Conservation (phyloP, 2,113 vertebrate species). For the Mesocricetus auratus region DNA sequence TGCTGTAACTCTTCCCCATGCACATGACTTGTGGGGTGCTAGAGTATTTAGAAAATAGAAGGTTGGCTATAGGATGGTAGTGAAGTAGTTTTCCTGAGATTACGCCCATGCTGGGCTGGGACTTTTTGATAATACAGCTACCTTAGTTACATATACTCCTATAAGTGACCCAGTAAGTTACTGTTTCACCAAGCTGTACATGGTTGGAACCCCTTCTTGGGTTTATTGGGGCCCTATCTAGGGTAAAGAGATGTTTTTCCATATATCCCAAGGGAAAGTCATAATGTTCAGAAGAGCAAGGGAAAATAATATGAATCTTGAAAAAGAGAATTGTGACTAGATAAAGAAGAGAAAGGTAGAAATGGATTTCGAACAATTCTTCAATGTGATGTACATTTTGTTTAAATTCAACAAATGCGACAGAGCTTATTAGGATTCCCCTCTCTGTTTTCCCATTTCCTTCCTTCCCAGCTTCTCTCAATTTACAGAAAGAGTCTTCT, state of each 20-base stretch:
- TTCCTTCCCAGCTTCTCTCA: neutral
- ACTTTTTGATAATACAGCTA: neutral
- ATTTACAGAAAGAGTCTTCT: neutral
- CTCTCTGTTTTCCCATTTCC: neutral
- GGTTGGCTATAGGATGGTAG: neutral
- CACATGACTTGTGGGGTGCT: neutral
- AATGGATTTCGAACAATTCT: neutral
- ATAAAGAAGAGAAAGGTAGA: neutral
- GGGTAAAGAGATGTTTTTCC: neutral
- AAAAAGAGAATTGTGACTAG: neutral
- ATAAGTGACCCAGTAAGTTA: neutral
- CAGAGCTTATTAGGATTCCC: neutral
- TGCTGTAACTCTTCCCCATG: neutral
- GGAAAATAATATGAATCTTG: conserved; percentile 30
- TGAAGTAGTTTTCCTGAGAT: neutral
- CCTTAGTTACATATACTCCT: neutral
- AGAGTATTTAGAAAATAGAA: neutral
- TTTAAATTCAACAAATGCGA: conserved; percentile 28
- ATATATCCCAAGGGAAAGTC: neutral
- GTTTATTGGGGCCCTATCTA: neutral
- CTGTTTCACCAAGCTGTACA: neutral
- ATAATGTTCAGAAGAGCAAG: neutral
- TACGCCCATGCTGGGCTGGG: neutral
- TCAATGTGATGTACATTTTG: neutral
- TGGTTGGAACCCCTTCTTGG: neutral